A percentile compares a stretch with the other conserved stretches of the same genome.
Evolutionary conservation across 2,113 vertebrate genomes (phyloP).

Genomic region (Calidris pugnax): DNA sequence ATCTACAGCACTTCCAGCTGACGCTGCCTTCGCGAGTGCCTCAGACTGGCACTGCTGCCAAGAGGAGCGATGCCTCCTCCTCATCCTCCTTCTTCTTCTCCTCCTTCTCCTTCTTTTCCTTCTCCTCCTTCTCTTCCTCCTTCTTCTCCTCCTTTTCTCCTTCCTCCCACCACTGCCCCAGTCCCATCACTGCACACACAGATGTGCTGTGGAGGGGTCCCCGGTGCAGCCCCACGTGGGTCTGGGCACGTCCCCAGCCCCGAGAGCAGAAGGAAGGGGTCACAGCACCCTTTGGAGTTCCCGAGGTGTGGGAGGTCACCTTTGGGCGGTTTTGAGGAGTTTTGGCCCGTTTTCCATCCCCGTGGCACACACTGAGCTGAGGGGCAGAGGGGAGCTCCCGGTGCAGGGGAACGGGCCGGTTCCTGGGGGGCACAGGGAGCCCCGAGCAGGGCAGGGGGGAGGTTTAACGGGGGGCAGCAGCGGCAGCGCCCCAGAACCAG

Average conservation of each 20-base stretch:
- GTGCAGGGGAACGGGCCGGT: accelerated
- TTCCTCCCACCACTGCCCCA: neutral
- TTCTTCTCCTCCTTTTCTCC: neutral
- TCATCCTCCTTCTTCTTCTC: neutral
- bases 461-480: too few species aligned
- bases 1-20: neutral
- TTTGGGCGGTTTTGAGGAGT: neutral
- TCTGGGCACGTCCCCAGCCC: neutral
- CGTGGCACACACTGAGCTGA: accelerated
- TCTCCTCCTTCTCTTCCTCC: neutral
- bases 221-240: accelerated
- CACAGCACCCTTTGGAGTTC: neutral
- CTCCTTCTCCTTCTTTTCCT: neutral
- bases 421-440: neutral
- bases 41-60: neutral
- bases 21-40: neutral
- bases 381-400: neutral
- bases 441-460: neutral
- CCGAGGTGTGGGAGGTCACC: too few species aligned
- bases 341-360: neutral
- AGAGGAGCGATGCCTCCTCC: neutral
- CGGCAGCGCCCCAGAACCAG: neutral
- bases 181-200: too few species aligned
- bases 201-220: neutral
- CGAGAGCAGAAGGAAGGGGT: neutral